Percentiles rank a stretch among this genome's conserved stretches.
Conservation (phyloP, 30 jellyfish, hydroid and myxozoan genomes). For the Aurelia aurita region DNA sequence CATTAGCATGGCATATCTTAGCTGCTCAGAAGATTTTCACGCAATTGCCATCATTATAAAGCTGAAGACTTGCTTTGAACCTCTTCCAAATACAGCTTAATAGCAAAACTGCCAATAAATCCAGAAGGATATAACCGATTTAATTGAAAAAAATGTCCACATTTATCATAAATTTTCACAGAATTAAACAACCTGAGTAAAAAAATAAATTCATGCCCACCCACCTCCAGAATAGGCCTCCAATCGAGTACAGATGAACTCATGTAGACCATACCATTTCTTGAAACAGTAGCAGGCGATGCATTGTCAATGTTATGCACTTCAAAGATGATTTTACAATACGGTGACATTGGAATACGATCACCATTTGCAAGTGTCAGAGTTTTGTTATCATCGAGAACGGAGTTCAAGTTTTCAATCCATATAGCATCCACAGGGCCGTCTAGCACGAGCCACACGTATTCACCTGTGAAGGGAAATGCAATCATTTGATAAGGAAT, state of each 20-base stretch:
- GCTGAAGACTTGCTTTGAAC: too few species aligned
- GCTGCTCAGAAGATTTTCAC: too few species aligned
- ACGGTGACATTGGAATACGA: constrained; percentile 97
- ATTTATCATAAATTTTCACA: too few species aligned
- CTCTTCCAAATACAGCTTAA: too few species aligned
- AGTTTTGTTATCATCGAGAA: constrained; percentile 92
- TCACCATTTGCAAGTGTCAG: constrained; percentile 96
- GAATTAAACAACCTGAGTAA: not conserved
- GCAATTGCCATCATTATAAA: too few species aligned
- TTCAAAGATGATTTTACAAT: constrained; percentile 86
- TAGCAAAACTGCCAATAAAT: too few species aligned
- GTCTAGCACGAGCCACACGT: constrained; percentile 90
- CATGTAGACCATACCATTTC: constrained; percentile 98
- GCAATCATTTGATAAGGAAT: too few species aligned
- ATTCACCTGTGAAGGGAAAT: constrained; percentile 66
- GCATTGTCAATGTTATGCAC: constrained; percentile 97
- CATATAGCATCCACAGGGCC: constrained; percentile 99
- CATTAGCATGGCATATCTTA: too few species aligned
- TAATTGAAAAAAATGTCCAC: too few species aligned
- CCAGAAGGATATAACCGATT: too few species aligned
- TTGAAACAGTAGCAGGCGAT: constrained; percentile 96
- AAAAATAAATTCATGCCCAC: not conserved
- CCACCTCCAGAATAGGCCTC: constrained; percentile 90
- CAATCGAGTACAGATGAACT: constrained; percentile 95
- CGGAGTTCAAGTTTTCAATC: constrained; percentile 96